Percentiles rank a stretch among this genome's conserved stretches.
Conservation (phyloP, 2,888 invertebrate species). For the Dasysyrphus tricinctus region DNA sequence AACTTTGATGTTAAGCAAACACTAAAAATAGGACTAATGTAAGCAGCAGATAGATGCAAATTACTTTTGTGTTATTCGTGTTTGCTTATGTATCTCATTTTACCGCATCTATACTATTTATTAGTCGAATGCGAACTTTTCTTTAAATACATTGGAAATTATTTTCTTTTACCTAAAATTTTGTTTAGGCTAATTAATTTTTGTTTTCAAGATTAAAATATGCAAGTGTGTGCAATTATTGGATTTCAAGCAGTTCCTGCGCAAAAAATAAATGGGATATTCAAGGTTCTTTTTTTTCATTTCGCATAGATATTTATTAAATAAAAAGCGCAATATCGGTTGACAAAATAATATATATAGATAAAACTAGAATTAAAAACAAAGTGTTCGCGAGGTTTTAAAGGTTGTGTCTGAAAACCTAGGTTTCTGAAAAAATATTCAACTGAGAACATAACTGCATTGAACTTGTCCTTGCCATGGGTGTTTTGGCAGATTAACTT, state of each 20-base stretch:
- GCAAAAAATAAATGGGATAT: slow-evolving; percentile 41
- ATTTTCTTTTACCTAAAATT: not conserved
- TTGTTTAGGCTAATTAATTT: slow-evolving; percentile 35
- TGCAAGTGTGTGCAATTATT: not conserved
- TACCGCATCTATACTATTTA: slow-evolving; percentile 1
- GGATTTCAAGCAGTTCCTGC: slow-evolving; percentile 42
- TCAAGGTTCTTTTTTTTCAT: slow-evolving; percentile 47
- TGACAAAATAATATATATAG: slow-evolving; percentile 42
- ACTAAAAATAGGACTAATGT: slow-evolving; percentile 60
- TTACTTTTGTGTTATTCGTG: slow-evolving; percentile 35
- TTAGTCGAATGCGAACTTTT: slow-evolving; percentile 21
- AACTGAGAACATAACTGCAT: not conserved
- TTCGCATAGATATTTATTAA: slow-evolving; percentile 42
- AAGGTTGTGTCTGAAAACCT: slow-evolving; percentile 57
- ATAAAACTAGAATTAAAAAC: slow-evolving; percentile 24
- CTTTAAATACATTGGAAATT: slow-evolving; percentile 9
- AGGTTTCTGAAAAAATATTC: slow-evolving; percentile 20
- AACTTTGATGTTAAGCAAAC: slow-evolving; percentile 50
- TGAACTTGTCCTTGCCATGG: not conserved
- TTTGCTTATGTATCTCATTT: slow-evolving; percentile 37
- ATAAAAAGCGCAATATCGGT: slow-evolving; percentile 42
- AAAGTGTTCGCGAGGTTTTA: slow-evolving; percentile 46
- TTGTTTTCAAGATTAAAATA: slow-evolving; percentile 34
- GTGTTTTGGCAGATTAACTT: not conserved
- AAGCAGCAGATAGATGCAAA: slow-evolving; percentile 22